phyloP scores from a whole-genome alignment of 2,797 vertebrate genomes.

The Lagocephalus sceleratus region DNA sequence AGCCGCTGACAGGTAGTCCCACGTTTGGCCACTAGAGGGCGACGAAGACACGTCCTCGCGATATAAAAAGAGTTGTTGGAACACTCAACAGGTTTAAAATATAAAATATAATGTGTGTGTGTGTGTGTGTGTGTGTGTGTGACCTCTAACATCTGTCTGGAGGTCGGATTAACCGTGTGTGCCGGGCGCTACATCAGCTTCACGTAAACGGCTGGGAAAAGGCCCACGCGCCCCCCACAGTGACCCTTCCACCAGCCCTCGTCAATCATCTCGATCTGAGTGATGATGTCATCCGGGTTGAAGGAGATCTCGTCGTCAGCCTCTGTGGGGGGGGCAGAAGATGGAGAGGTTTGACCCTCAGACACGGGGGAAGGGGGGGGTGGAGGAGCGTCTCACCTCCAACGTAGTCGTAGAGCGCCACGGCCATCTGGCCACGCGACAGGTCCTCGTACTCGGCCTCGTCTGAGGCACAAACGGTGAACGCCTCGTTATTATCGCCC shows the following conservation, averaged over 20 bases:
- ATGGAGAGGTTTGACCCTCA: neutral
- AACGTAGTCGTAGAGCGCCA: conserved; percentile 90
- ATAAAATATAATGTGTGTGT: no score
- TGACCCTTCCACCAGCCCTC: conserved; percentile 92
- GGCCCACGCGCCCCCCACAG: conserved; percentile 79
- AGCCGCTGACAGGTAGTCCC: no score
- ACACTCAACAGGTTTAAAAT: no score
- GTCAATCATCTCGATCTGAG: conserved; percentile 89
- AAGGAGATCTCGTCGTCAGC: conserved; percentile 93
- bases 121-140: no score
- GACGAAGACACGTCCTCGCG: no score
- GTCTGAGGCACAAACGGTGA: conserved; percentile 20
- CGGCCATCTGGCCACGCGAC: conserved; percentile 60
- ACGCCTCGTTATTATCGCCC: no score
- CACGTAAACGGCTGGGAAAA: conserved; percentile 91
- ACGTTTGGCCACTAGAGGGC: no score
- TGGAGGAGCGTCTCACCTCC: conserved; percentile 77
- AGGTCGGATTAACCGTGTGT: no score
- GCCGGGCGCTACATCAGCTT: conserved; percentile 75
- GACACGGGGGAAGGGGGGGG: neutral
- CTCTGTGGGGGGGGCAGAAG: conserved; percentile 69
- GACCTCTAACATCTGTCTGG: no score
- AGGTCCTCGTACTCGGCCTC: conserved; percentile 79
- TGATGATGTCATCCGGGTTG: conserved; percentile 85
- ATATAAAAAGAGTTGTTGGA: no score